Conservation (phyloP, 1,140 invertebrate genomes). For the Chymomyza costata region DNA sequence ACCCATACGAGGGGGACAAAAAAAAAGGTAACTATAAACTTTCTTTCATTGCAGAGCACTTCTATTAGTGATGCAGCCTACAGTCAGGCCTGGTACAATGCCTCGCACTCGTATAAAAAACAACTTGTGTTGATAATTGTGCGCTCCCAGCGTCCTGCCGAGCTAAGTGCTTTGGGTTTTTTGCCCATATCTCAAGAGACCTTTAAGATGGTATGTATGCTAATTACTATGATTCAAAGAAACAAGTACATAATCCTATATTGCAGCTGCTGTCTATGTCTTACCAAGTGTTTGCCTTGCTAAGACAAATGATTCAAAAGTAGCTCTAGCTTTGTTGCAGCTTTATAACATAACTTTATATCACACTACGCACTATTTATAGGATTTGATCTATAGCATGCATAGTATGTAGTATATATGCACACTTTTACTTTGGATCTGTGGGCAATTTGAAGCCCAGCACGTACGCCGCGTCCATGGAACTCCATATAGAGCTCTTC, state of each 20-base stretch:
- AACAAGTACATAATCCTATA: neutral
- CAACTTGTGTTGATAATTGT: conserved; percentile 38
- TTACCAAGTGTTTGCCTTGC: conserved; percentile 42
- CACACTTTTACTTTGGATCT: conserved; percentile 80
- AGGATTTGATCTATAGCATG: no score
- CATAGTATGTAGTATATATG: no score
- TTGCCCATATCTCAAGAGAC: conserved; percentile 41
- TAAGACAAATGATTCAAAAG: conserved; percentile 37
- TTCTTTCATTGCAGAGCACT: no score
- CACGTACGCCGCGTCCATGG: conserved; percentile 85
- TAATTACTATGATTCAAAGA: no score
- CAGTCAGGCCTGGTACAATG: conserved; percentile 42
- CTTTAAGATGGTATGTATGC: conserved; percentile 46
- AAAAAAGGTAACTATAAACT: no score
- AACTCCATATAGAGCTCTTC: conserved; percentile 84
- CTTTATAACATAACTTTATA: conserved; percentile 1
- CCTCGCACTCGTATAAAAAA: conserved; percentile 42
- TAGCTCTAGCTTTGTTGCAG: no score
- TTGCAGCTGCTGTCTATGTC: conserved; percentile 49
- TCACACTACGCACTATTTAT: no score
- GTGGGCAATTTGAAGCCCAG: conserved; percentile 91
- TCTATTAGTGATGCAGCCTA: conserved; percentile 4
- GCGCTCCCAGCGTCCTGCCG: conserved; percentile 28
- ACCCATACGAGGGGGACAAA: no score
- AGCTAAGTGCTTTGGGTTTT: conserved; percentile 41